Conservation (phyloP, 1,140 invertebrate genomes). For the Pteromalus puparum region DNA sequence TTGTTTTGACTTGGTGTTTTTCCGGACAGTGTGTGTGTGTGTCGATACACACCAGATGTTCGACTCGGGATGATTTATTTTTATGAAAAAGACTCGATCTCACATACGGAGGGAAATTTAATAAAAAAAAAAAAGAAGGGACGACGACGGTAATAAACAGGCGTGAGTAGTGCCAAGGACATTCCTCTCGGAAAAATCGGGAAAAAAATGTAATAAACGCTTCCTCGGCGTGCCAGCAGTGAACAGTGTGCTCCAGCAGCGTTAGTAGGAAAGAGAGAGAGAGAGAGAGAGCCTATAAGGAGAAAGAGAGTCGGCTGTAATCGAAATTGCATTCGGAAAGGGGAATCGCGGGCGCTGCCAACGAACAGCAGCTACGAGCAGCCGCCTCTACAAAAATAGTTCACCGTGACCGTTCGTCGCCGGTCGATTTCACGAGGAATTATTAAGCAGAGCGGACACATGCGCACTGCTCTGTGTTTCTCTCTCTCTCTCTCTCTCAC, state of each 20-base stretch:
- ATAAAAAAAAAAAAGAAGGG: background rate
- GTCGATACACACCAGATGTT: background rate
- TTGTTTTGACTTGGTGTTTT: background rate
- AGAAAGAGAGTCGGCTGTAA: background rate
- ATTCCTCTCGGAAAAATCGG: background rate
- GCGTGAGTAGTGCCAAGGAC: no score
- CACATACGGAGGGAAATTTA: background rate
- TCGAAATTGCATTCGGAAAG: constrained; percentile 19
- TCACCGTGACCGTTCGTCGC: constrained; percentile 59
- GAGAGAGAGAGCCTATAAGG: background rate
- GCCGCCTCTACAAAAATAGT: constrained; percentile 60
- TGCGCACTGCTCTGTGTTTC: background rate
- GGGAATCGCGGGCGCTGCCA: constrained; percentile 20
- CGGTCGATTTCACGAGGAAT: constrained; percentile 61
- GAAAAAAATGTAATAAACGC: background rate
- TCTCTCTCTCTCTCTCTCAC: constrained; percentile 7
- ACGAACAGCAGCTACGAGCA: constrained; percentile 36
- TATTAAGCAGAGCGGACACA: constrained; percentile 56
- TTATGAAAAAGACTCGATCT: background rate
- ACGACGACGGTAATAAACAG: background rate
- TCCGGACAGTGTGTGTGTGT: background rate
- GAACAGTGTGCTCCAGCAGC: no score
- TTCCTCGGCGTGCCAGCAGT: background rate
- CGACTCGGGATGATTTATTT: background rate
- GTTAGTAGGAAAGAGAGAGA: no score